Conservation (phyloP, 2,797 vertebrate species). For the Crotalus adamanteus region DNA sequence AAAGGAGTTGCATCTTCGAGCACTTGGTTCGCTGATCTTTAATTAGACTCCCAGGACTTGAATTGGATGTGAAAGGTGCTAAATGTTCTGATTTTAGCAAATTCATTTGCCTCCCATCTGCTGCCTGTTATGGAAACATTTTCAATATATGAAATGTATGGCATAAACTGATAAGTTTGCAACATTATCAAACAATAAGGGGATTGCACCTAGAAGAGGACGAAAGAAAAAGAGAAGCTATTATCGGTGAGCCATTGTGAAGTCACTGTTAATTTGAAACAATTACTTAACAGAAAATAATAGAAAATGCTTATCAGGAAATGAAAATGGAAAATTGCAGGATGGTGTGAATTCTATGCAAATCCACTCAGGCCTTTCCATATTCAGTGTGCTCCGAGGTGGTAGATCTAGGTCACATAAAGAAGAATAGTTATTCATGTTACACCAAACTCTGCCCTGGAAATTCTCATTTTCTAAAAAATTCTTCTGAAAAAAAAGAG, state of each 20-base stretch:
- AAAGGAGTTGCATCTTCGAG: conserved; percentile 64
- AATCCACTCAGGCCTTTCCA: not conserved
- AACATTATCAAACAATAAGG: not conserved
- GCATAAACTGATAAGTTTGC: not conserved
- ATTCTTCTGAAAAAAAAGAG: not conserved
- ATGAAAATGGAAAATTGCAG: not conserved
- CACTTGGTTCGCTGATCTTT: conserved; percentile 70
- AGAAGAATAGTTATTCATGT: not conserved
- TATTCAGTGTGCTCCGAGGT: not conserved
- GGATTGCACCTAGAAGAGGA: not conserved
- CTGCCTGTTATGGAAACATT: conserved; percentile 26
- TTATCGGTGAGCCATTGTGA: not conserved
- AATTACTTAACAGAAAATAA: not conserved
- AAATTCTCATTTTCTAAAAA: not conserved
- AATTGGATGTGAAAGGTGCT: conserved; percentile 57
- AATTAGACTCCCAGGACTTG: conserved; percentile 63
- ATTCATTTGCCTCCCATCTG: conserved; percentile 18
- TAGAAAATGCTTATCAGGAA: not conserved
- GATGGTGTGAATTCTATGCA: not conserved
- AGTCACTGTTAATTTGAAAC: not conserved
- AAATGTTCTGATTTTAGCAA: conserved; percentile 42
- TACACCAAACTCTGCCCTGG: not conserved
- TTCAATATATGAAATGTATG: not conserved
- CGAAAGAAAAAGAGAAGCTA: not conserved
- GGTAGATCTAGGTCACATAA: not conserved